phyloP scores from a whole-genome alignment of 2,113 vertebrate genomes.

The Sphyrna mokarran region DNA sequence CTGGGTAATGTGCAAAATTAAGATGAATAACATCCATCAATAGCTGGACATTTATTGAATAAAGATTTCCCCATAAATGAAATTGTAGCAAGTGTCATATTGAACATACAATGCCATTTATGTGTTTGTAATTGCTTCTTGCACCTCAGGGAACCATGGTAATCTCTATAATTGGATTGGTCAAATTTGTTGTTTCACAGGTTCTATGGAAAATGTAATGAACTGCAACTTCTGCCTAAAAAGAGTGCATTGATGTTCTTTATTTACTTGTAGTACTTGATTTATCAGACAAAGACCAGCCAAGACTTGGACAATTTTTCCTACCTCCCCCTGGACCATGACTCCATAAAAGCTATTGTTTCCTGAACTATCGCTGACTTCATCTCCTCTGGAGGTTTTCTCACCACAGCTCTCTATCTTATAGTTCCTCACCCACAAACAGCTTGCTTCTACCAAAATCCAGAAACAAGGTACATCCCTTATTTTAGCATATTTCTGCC shows the following conservation, averaged over 20 bases:
- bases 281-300: not conserved
- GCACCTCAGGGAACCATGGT: not conserved
- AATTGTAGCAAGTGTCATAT: not conserved
- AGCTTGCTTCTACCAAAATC: too few species aligned
- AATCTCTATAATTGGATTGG: not conserved
- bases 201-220: not conserved
- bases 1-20: not conserved
- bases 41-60: not conserved
- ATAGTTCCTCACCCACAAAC: too few species aligned
- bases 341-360: too few species aligned
- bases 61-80: not conserved
- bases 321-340: too few species aligned
- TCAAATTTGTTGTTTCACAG: not conserved
- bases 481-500: too few species aligned
- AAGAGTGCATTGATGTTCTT: not conserved
- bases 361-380: too few species aligned
- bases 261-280: not conserved
- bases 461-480: too few species aligned
- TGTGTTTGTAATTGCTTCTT: not conserved
- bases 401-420: too few species aligned
- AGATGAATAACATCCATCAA: not conserved
- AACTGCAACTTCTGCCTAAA: not conserved
- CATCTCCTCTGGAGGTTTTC: too few species aligned
- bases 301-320: not conserved
- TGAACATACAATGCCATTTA: not conserved